These are phyloP conservation scores for Petaurus breviceps DNA, from an alignment of 2,113 vertebrate species.

Conservation along the genomic window DNA sequence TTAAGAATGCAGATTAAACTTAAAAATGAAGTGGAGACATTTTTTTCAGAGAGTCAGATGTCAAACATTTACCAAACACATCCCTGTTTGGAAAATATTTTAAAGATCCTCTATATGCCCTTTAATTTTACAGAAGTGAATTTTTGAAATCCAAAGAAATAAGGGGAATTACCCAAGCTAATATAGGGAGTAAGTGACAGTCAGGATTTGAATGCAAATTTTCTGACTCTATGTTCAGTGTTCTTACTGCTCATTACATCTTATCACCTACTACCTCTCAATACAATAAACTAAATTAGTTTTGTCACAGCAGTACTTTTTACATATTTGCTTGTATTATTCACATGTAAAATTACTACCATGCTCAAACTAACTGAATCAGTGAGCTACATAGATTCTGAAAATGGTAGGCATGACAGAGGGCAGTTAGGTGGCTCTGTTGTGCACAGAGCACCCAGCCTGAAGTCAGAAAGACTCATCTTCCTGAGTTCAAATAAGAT, in stretches of 20 bases:
- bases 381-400: not conserved
- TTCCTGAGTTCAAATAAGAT: not conserved
- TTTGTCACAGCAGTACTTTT: not conserved
- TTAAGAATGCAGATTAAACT: not conserved
- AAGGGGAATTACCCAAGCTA: not conserved
- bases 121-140: not conserved
- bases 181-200: not conserved
- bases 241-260: not conserved
- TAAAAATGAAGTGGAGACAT: not conserved
- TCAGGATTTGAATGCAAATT: not conserved
- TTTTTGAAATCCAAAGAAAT: not conserved
- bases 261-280: not conserved
- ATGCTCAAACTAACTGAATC: not conserved
- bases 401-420: not conserved
- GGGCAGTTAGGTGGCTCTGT: not conserved
- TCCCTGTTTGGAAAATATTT: not conserved
- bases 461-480: not conserved
- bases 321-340: not conserved
- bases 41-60: not conserved
- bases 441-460: not conserved
- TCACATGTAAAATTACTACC: not conserved
- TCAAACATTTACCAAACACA: not conserved
- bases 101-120: not conserved
- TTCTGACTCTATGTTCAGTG: conserved; percentile 36
- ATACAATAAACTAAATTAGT: not conserved